Percentiles rank a stretch among this genome's conserved stretches.
Conservation (phyloP, 1,140 invertebrate genomes). For the Capitella teleta region DNA sequence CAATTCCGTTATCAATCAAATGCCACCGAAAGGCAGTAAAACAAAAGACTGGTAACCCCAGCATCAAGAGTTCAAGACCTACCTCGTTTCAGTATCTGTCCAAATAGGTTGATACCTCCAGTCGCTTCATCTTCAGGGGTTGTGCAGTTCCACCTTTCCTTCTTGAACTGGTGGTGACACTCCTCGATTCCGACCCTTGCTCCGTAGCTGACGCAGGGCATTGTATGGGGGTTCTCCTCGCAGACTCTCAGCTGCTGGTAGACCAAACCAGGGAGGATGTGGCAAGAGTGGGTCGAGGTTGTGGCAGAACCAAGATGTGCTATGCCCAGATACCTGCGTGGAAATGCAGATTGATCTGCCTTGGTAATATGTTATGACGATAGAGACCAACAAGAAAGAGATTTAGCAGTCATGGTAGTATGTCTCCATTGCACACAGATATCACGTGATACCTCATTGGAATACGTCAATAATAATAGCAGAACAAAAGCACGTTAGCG, state of each 20-base stretch:
- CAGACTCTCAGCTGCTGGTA: constrained; percentile 30
- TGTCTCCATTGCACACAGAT: no score
- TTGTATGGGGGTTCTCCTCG: constrained; percentile 31
- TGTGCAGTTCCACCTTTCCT: constrained; percentile 39
- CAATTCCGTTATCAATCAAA: no score
- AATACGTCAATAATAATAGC: no score
- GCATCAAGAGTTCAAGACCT: no score
- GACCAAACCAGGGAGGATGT: constrained; percentile 41
- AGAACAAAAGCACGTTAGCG: no score
- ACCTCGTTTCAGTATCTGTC: not conserved
- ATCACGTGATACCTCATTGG: no score
- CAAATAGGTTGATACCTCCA: no score
- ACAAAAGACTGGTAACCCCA: no score
- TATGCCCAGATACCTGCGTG: constrained; percentile 47
- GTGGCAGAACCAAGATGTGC: constrained; percentile 32
- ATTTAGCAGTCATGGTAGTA: no score
- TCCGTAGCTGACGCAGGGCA: constrained; percentile 28
- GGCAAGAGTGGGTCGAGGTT: constrained; percentile 36
- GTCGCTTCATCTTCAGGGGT: constrained; percentile 7
- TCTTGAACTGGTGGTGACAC: constrained; percentile 35
- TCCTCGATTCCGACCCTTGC: constrained; percentile 31
- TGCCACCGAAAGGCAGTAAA: no score
- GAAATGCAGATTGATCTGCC: not conserved
- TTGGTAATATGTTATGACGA: no score
- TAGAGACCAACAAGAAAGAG: no score